These are phyloP conservation scores for Mesocentrotus franciscanus DNA, from an alignment of 53 echinoderm and acorn worm species.

Conservation along the genomic window DNA sequence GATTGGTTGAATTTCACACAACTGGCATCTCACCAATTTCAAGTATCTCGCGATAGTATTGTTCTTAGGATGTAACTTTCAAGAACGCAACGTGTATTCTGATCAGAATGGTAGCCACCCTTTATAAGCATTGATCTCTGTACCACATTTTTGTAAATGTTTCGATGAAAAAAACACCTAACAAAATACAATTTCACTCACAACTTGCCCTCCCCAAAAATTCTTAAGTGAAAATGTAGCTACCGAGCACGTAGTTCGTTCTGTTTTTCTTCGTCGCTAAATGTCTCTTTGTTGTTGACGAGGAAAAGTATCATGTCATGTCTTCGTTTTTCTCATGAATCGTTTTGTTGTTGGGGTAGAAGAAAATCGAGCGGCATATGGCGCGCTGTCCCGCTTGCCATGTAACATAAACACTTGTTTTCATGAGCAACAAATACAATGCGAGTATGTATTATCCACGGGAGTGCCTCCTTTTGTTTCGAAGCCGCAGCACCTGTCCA, in stretches of 20 bases:
- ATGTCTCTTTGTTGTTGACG: conserved; percentile 13
- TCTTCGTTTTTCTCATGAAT: not conserved
- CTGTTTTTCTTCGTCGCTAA: not conserved
- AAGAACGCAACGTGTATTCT: not conserved
- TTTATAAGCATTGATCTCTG: not conserved
- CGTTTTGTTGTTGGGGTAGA: not conserved
- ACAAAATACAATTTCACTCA: not conserved
- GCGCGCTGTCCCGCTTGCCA: not conserved
- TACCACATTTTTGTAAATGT: not conserved
- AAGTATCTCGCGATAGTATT: not conserved
- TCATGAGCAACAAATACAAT: conserved; percentile 44
- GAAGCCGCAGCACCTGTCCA: conserved; percentile 45
- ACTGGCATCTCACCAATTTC: not conserved
- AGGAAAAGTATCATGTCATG: not conserved
- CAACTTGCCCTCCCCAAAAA: not conserved
- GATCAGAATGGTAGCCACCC: not conserved
- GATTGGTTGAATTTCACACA: conserved; percentile 1
- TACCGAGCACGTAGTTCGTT: not conserved
- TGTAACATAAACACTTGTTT: conserved; percentile 63
- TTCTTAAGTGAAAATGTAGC: not conserved
- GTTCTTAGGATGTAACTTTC: not conserved
- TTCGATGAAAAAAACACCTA: not conserved
- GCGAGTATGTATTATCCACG: not conserved
- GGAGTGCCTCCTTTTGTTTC: conserved; percentile 3
- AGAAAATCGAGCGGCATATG: conserved; percentile 37